These are phyloP conservation scores for Kryptolebias ocellatus DNA, from an alignment of 2,797 vertebrate species.

Conservation along the genomic window DNA sequence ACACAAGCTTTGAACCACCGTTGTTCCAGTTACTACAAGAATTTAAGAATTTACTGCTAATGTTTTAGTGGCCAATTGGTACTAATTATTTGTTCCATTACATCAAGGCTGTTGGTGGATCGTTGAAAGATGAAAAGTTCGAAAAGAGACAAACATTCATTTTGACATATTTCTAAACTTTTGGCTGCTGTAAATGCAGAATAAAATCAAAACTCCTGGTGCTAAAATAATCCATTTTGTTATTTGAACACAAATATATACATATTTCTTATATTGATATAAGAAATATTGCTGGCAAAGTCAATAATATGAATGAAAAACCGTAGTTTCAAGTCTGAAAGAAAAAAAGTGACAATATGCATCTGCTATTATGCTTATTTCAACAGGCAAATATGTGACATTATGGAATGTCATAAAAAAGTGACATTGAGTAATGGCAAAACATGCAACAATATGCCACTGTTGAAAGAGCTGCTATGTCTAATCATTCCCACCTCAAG, in stretches of 20 bases:
- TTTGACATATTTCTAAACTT: too few relatives aligned
- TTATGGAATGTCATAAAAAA: slow-evolving; percentile 63
- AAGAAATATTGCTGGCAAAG: background rate
- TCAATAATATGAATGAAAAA: slow-evolving; percentile 17
- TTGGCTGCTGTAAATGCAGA: too few relatives aligned
- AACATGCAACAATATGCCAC: slow-evolving; percentile 58
- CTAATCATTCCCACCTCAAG: slow-evolving; percentile 61
- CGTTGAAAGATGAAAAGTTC: too few relatives aligned
- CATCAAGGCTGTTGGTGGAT: too few relatives aligned
- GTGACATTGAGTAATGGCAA: slow-evolving; percentile 73
- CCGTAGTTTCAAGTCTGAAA: slow-evolving; percentile 20
- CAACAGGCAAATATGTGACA: slow-evolving; percentile 61
- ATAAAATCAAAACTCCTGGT: background rate
- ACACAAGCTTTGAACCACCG: too few relatives aligned
- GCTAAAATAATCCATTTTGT: too few relatives aligned
- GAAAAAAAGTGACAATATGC: slow-evolving; percentile 25
- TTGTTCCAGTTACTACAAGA: too few relatives aligned
- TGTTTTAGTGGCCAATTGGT: too few relatives aligned
- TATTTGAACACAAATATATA: background rate
- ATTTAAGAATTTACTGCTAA: too few relatives aligned
- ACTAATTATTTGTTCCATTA: too few relatives aligned
- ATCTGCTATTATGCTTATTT: slow-evolving; percentile 51
- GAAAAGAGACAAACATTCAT: too few relatives aligned
- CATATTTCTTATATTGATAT: background rate
- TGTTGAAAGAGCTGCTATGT: slow-evolving; percentile 53